Evolutionary conservation across 2,888 invertebrate species (phyloP), one percentile per base, ranked within the genome.

Genomic region (Apodemia hepburni): DNA sequence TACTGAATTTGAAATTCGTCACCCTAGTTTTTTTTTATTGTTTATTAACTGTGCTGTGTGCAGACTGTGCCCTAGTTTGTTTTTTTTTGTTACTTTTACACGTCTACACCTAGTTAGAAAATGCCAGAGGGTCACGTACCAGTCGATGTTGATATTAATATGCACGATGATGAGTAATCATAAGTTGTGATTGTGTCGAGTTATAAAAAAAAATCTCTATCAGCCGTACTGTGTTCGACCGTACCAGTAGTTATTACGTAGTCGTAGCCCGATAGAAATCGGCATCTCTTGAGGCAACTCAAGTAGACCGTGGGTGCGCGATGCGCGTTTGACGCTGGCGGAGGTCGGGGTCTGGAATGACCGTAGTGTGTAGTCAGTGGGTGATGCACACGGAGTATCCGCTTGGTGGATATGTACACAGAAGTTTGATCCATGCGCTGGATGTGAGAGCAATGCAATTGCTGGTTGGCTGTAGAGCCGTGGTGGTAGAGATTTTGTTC

Each of bases 211-310:
- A 38, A 11, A 38, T 11, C 58, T 58, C 33, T n/a, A 58, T n/a
- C 58, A 12, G 42, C 59, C 59, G 38, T 59, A 59, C 3, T 35
- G 35, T 38, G 8, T 42, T 61, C 45, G 64, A 62, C 62, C 60
- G 62, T 60, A 62, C 62, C 62, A 61, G 59, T 59, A 57, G 60
- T 38, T 57, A 62, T 58, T 62, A 45, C 62, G 62, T 64, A 61
- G 64, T 27, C 65, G 61, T 62, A 65, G 65, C 60, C 65, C 60
- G 62, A 15, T 65, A 49, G 65, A 65, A 65, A 42, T 65, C 62
- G 62, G 62, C 60, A 15, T 65, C 61, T 61, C 58, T 61, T 61
- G 61, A 15, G 64, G 51, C 12, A 61, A 45, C 61, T 45, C 45
- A 61, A 45, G 57, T 58, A 61, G 57, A 22, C 61, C 58, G 59